Conservation (phyloP, 2,888 invertebrate species). For the Stenchaetothrips biformis region DNA sequence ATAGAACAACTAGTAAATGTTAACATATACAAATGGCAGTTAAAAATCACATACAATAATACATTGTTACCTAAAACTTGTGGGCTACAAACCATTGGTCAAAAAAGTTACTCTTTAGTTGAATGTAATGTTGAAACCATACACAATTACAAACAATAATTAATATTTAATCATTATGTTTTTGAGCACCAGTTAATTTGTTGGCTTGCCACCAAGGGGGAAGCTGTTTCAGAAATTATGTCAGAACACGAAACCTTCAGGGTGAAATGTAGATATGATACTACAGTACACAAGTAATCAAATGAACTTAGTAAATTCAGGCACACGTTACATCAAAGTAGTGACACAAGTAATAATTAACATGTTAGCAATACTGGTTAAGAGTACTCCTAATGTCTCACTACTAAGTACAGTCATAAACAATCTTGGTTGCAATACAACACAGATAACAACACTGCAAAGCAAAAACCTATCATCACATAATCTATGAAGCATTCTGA, state of each 20-base stretch:
- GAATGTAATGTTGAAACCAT: too few species aligned
- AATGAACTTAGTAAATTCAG: neutral
- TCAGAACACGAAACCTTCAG: too few species aligned
- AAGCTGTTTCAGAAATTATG: too few species aligned
- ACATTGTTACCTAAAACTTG: slow-evolving; percentile 15
- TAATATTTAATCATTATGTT: too few species aligned
- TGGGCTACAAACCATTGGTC: neutral
- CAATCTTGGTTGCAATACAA: too few species aligned
- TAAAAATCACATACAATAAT: slow-evolving; percentile 18
- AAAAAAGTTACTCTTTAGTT: neutral
- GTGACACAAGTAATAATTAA: neutral
- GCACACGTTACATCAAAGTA: neutral
- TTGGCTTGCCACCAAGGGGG: too few species aligned
- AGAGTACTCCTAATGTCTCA: too few species aligned
- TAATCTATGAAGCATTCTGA: too few species aligned
- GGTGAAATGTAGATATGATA: neutral
- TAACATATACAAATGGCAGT: slow-evolving; percentile 16
- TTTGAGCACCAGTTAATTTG: too few species aligned
- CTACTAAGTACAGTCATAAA: neutral
- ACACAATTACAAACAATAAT: too few species aligned
- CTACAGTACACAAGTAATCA: neutral
- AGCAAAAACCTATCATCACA: neutral
- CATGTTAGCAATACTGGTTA: neutral
- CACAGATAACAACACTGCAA: neutral
- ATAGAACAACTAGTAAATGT: neutral